Evolutionary conservation across 2,113 vertebrate species (phyloP).

Genomic region (Oncorhynchus gorbuscha): DNA sequence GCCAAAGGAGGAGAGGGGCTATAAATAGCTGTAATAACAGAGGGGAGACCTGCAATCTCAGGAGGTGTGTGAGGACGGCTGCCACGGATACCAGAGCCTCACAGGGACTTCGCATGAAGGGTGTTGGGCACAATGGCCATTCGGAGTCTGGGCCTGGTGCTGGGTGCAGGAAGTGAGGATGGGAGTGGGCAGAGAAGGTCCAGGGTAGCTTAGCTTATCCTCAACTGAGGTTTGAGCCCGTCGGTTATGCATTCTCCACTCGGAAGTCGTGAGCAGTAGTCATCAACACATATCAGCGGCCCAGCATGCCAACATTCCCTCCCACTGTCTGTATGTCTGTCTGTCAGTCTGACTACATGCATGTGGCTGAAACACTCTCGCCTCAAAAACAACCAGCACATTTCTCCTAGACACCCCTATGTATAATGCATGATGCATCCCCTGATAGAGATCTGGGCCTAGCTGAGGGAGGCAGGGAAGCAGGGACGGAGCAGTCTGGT

Average conservation of each 20-base stretch:
- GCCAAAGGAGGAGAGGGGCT: conserved; percentile 38
- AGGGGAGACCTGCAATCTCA: conserved; percentile 52
- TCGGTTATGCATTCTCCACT: not conserved
- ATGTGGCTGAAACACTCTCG: not conserved
- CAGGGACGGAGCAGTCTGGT: conserved; percentile 34
- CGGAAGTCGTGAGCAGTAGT: not conserved
- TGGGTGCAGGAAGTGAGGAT: not conserved
- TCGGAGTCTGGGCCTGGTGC: conserved; percentile 2
- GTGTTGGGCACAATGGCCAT: conserved; percentile 27
- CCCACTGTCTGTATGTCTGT: not conserved
- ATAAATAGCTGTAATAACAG: conserved; percentile 67
- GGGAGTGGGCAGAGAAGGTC: not conserved
- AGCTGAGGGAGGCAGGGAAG: conserved; percentile 20
- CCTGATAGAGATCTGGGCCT: conserved; percentile 42
- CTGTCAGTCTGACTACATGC: conserved; percentile 33
- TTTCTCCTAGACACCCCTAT: conserved; percentile 64
- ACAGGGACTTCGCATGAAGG: not conserved
- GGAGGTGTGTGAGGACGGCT: conserved; percentile 58
- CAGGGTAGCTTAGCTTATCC: not conserved
- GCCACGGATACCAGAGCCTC: conserved; percentile 49
- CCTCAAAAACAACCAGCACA: conserved; percentile 41
- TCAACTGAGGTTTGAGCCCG: not conserved
- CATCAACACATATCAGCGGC: not conserved
- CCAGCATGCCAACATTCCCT: conserved; percentile 22
- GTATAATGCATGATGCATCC: conserved; percentile 72